Conservation (phyloP, 1,140 invertebrate species). For the Atta texana region DNA sequence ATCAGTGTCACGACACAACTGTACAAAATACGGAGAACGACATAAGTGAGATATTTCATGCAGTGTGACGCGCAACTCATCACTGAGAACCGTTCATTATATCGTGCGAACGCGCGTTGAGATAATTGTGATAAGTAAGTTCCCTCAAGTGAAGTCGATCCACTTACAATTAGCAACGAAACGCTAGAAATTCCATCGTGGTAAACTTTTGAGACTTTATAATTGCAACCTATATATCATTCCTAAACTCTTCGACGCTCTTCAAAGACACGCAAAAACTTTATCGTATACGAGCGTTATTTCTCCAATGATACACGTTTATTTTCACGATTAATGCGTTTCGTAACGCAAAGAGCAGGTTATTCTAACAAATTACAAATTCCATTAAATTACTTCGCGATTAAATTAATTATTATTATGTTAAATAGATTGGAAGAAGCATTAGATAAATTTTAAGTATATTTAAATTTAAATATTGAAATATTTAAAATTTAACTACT, state of each 20-base stretch:
- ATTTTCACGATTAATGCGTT: slow-evolving; percentile 9
- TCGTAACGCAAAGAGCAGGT: background rate
- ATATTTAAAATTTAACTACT: too few relatives aligned
- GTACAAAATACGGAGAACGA: background rate
- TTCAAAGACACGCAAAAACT: slow-evolving; percentile 14
- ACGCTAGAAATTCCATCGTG: slow-evolving; percentile 25
- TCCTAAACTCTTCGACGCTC: slow-evolving; percentile 10
- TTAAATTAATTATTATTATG: background rate
- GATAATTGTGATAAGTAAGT: slow-evolving; percentile 41
- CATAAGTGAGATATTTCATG: slow-evolving; percentile 12
- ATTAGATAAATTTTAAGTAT: background rate
- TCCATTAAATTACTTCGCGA: background rate
- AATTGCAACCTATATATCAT: slow-evolving; percentile 41
- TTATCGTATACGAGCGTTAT: slow-evolving; percentile 8
- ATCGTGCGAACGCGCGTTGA: background rate
- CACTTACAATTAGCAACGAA: slow-evolving; percentile 47
- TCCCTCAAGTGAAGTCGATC: slow-evolving; percentile 15
- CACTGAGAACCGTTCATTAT: background rate
- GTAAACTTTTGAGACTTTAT: slow-evolving; percentile 58
- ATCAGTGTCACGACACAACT: background rate
- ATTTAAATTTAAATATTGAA: too few relatives aligned
- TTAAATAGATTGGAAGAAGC: background rate
- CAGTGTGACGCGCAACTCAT: background rate
- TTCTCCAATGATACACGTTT: slow-evolving; percentile 19
- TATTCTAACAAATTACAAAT: slow-evolving; percentile 9